Evolutionary conservation across 2,797 vertebrate species (phyloP).

Genomic region (Pipistrellus pipistrellus): DNA sequence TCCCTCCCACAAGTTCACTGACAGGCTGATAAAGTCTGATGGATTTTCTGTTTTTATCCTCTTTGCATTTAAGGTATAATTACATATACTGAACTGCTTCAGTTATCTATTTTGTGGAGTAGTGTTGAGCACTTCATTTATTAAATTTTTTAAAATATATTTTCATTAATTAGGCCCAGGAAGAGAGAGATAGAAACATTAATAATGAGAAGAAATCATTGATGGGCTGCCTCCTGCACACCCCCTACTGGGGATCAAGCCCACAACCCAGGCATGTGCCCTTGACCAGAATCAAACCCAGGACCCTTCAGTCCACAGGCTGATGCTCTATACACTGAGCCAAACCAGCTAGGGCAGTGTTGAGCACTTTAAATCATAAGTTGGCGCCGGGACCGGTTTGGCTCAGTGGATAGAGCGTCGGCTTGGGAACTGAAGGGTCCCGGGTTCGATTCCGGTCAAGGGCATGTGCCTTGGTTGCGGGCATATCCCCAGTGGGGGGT

Average conservation of each 20-base stretch:
- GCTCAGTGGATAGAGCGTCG: too few relatives aligned
- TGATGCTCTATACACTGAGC: neutral
- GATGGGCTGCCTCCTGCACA: neutral
- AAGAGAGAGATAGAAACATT: neutral
- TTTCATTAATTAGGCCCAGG: neutral
- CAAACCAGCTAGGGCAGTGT: neutral
- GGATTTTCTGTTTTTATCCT: constrained; percentile 23
- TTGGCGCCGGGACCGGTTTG: too few relatives aligned
- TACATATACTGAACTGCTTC: constrained; percentile 38
- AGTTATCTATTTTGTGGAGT: neutral
- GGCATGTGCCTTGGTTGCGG: too few relatives aligned
- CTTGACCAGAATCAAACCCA: too few relatives aligned
- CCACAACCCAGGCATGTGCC: neutral
- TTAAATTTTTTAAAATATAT: neutral
- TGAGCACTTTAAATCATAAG: constrained; percentile 12
- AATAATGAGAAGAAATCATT: neutral
- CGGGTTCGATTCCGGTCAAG: too few relatives aligned
- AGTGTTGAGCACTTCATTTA: neutral
- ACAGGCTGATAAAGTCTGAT: neutral
- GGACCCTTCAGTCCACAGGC: too few relatives aligned
- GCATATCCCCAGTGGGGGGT: too few relatives aligned
- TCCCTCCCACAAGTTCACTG: neutral
- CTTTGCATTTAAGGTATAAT: constrained; percentile 51
- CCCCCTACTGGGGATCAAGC: neutral
- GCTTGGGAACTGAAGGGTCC: too few relatives aligned